Conservation (phyloP, 2,888 invertebrate species). For the Mesoligia furuncula region DNA sequence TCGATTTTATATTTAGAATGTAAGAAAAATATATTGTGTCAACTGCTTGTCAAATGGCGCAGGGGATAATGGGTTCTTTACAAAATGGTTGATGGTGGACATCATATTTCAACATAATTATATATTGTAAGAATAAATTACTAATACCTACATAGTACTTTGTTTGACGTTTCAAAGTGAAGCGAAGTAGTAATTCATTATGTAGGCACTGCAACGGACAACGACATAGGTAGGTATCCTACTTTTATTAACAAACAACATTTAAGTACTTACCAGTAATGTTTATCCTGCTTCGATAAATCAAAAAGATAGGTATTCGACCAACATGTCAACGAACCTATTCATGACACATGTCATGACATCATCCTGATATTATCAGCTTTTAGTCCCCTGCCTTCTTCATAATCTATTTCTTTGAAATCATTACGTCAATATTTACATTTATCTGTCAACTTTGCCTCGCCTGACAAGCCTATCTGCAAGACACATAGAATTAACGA, state of each 20-base stretch:
- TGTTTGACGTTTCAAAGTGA: slow-evolving; percentile 18
- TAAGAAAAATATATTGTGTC: slow-evolving; percentile 50
- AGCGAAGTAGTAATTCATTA: not conserved
- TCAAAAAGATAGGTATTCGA: slow-evolving; percentile 26
- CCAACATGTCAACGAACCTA: slow-evolving; percentile 43
- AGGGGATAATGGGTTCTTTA: slow-evolving; percentile 30
- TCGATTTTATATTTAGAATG: slow-evolving; percentile 51
- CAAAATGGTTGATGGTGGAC: slow-evolving; percentile 13
- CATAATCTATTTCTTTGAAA: slow-evolving; percentile 42
- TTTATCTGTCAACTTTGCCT: slow-evolving; percentile 28
- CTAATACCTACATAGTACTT: not conserved
- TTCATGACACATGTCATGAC: slow-evolving; percentile 48
- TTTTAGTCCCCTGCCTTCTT: slow-evolving; percentile 10
- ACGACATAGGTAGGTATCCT: not conserved
- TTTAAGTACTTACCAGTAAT: slow-evolving; percentile 6
- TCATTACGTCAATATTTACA: slow-evolving; percentile 48
- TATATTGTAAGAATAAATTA: not conserved
- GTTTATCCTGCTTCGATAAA: slow-evolving; percentile 26
- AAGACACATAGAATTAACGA: not conserved
- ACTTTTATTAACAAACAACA: not conserved
- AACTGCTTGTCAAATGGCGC: slow-evolving; percentile 43
- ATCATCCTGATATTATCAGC: slow-evolving; percentile 23
- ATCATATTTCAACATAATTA: slow-evolving; percentile 18
- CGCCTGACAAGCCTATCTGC: not conserved
- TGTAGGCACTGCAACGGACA: not conserved